Evolutionary conservation across 2,888 invertebrate genomes (phyloP), one percentile per base, ranked within the genome.

Genomic region (Myathropa florea): DNA sequence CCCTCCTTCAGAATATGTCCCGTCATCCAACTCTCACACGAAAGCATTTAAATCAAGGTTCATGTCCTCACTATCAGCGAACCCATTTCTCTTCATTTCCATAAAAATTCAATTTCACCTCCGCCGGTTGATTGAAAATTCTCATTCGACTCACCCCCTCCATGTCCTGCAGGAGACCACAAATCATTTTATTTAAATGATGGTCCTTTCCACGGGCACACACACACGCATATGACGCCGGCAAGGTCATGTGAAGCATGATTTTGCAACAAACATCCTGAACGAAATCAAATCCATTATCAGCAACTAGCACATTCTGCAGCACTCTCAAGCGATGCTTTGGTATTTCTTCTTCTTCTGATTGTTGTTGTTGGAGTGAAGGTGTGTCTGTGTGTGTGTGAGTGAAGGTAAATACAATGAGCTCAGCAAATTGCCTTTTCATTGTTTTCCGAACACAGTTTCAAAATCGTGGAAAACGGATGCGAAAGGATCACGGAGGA

Each of bases 381-480:
- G 46, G 46, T 46, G 46, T 46, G 9, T 3, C n/a, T 36, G 61
- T 28, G 1, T 30, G 10, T 60, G 39, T 67, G 18, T 10, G 26
- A 55, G 14, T 33, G 73, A 28, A 61, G 36, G 59, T 53, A 75
- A 71, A 81, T 55, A 76, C 59, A 84, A 84, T 84, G 61, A 80
- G 26, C 57, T 72, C 30, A 61, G 39, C 68, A 82, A 82, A 85
- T 82, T 81, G 77, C 73, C 82, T 82, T 82, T 82, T 85, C 85
- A 82, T 85, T 85, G 85, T 85, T 82, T 85, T 73, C 59, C 68
- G 60, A 85, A 77, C 71, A 72, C 36, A 77, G 65, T 70, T 78
- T 53, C 77, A 10, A 63, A n/a, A 30, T 63, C 18, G 28, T 63
- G 30, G 61, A 60, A 26, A 60, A 60, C 3, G 7, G 60, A 26